phyloP scores from a whole-genome alignment of 2,113 vertebrate genomes.

The Neolamprologus fasciatus region DNA sequence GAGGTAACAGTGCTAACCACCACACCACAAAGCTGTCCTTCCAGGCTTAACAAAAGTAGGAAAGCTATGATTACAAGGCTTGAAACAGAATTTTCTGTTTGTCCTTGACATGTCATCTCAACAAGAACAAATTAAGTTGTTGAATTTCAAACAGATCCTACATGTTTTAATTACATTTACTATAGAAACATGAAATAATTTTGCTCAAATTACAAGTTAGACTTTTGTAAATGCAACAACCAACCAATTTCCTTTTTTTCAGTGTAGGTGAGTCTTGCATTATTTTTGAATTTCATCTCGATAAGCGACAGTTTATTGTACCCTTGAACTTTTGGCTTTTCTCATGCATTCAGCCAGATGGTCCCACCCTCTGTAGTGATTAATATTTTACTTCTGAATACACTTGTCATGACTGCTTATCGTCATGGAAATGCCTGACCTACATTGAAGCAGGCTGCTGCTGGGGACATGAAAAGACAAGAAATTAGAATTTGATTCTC shows the following conservation, averaged over 20 bases:
- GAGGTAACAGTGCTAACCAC: neutral
- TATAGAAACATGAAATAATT: neutral
- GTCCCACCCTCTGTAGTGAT: conserved; percentile 38
- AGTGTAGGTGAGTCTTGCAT: neutral
- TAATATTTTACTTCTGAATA: conserved; percentile 64
- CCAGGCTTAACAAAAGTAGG: neutral
- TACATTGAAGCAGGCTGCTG: conserved; percentile 37
- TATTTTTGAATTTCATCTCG: neutral
- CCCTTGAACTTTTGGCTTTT: conserved; percentile 17
- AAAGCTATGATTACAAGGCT: neutral
- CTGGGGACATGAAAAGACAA: neutral
- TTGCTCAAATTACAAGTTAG: neutral
- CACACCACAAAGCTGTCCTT: neutral
- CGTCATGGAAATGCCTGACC: conserved; percentile 55
- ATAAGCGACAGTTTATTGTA: neutral
- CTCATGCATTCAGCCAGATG: conserved; percentile 46
- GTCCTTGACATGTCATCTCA: neutral
- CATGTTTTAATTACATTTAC: neutral
- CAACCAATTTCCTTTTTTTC: neutral
- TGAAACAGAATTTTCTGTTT: neutral
- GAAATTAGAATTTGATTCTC: neutral
- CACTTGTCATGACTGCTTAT: conserved; percentile 50
- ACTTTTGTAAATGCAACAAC: neutral
- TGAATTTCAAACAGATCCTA: neutral
- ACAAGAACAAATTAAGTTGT: neutral